These are phyloP conservation scores for Cyprinodon diabolis DNA, from an alignment of 2,797 vertebrate species.

Conservation along the genomic window DNA sequence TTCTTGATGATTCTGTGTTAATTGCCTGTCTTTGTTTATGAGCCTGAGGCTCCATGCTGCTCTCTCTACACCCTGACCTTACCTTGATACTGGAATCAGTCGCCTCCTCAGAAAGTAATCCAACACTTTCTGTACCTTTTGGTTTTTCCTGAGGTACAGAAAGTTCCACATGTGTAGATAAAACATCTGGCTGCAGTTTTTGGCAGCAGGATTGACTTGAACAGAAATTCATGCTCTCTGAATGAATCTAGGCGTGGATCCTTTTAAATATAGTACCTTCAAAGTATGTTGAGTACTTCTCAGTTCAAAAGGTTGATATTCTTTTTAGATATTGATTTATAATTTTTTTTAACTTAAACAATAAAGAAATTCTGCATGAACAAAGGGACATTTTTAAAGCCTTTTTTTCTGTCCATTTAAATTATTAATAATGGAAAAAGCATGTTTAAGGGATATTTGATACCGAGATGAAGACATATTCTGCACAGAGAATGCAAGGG, in stretches of 20 bases:
- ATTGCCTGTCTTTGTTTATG: constrained; percentile 13
- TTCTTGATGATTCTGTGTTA: constrained; percentile 43
- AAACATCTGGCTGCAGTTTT: constrained; percentile 20
- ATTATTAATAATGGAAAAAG: neutral
- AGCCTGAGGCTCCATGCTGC: constrained; percentile 41
- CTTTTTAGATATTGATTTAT: neutral
- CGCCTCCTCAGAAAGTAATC: constrained; percentile 55
- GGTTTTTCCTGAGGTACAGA: constrained; percentile 59
- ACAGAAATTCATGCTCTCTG: constrained; percentile 23
- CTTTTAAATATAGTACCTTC: neutral
- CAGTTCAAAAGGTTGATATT: neutral
- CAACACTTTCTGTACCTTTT: constrained; percentile 63
- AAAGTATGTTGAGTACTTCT: neutral
- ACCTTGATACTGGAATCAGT: constrained; percentile 71
- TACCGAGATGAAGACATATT: neutral
- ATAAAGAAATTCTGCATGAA: neutral
- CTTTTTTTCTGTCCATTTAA: neutral
- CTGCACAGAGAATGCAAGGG: neutral
- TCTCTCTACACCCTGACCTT: constrained; percentile 60
- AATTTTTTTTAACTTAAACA: too few relatives aligned
- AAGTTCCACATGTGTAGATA: constrained; percentile 43
- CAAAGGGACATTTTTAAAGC: neutral
- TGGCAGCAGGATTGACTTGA: constrained; percentile 45
- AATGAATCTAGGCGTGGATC: constrained; percentile 18
- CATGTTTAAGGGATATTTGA: neutral